phyloP scores from a whole-genome alignment of 2,797 vertebrate genomes.

The Odontamblyopus lacepedii region DNA sequence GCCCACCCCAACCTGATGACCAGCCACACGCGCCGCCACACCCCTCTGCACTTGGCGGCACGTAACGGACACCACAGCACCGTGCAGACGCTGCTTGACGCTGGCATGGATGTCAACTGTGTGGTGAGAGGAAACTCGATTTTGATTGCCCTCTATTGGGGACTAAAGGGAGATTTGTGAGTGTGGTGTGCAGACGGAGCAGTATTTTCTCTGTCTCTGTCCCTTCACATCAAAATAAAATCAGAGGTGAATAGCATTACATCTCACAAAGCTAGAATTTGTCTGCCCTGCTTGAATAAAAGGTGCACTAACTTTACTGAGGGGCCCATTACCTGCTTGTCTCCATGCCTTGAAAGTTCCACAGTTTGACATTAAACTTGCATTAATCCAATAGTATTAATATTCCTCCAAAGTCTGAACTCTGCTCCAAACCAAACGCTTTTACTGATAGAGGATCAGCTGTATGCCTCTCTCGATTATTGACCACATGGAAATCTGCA shows the following conservation, averaged over 20 bases:
- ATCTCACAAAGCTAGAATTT: not conserved
- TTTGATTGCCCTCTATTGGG: conserved; percentile 1
- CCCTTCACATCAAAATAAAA: not conserved
- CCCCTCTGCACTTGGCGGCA: conserved; percentile 92
- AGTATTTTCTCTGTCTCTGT: conserved; percentile 6
- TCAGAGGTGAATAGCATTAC: not conserved
- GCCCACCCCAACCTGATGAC: conserved; percentile 93
- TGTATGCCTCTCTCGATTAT: too few species aligned
- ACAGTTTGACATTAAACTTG: too few species aligned
- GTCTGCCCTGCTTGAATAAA: not conserved
- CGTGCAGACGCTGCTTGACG: conserved; percentile 88
- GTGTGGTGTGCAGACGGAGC: not conserved
- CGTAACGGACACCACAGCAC: conserved; percentile 92
- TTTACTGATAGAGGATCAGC: too few species aligned
- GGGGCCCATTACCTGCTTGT: too few species aligned
- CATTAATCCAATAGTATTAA: too few species aligned
- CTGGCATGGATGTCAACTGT: conserved; percentile 94
- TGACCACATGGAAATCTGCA: not conserved
- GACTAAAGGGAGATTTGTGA: conserved; percentile 5
- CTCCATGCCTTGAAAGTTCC: too few species aligned
- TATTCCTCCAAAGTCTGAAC: too few species aligned
- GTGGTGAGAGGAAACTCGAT: conserved; percentile 79
- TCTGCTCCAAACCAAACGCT: too few species aligned
- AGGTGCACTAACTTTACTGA: not conserved
- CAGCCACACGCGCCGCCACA: conserved; percentile 87